phyloP scores from a whole-genome alignment of 2,888 invertebrate genomes.

The Scaptomyza flava region DNA sequence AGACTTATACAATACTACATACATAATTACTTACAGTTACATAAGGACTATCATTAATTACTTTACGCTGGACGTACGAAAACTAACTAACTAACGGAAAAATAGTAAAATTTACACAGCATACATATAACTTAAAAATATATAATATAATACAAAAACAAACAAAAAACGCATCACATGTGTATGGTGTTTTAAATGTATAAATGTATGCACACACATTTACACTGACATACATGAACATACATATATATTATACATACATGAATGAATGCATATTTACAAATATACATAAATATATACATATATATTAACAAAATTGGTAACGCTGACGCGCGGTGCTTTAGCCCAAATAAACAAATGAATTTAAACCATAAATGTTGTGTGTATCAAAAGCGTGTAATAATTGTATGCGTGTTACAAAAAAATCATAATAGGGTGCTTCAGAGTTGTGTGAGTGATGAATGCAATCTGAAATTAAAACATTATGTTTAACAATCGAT shows the following conservation, averaged over 20 bases:
- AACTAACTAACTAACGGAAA: slow-evolving; percentile 54
- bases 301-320: slow-evolving; percentile 36
- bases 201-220: not conserved
- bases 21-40: slow-evolving; percentile 57
- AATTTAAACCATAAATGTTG: slow-evolving; percentile 9
- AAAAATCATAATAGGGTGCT: not conserved
- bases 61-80: slow-evolving; percentile 59
- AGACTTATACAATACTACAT: slow-evolving; percentile 67
- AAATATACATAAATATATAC: slow-evolving; percentile 8
- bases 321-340: slow-evolving; percentile 75
- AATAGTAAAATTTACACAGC: slow-evolving; percentile 72
- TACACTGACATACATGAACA: slow-evolving; percentile 26
- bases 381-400: slow-evolving; percentile 21
- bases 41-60: slow-evolving; percentile 66
- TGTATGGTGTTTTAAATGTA: too few species aligned
- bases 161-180: too few species aligned
- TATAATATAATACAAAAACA: not conserved
- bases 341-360: slow-evolving; percentile 38
- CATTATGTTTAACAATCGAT: not conserved
- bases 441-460: slow-evolving; percentile 8
- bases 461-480: slow-evolving; percentile 17
- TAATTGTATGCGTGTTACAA: slow-evolving; percentile 19
- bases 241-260: slow-evolving; percentile 38
- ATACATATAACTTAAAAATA: slow-evolving; percentile 21
- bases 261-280: slow-evolving; percentile 35